Evolutionary conservation across 2,888 invertebrate genomes (phyloP).

Genomic region (Lordiphosa andalusiaca): DNA sequence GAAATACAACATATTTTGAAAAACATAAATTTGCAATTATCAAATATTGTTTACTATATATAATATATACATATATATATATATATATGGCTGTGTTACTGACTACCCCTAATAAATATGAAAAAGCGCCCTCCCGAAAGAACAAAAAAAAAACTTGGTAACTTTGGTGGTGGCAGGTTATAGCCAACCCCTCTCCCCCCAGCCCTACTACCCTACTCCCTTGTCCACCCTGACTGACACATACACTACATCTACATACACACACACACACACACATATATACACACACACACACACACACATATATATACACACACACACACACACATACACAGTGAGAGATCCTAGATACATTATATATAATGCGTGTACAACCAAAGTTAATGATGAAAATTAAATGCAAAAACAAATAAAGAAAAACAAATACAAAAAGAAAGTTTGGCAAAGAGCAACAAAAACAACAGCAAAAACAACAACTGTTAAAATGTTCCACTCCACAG

Average conservation of each 20-base stretch:
- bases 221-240: slow-evolving; percentile 18
- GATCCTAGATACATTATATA: slow-evolving; percentile 35
- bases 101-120: slow-evolving; percentile 52
- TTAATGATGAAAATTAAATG: slow-evolving; percentile 4
- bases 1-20: slow-evolving; percentile 79
- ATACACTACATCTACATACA: slow-evolving; percentile 2
- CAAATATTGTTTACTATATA: slow-evolving; percentile 5
- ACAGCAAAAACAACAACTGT: slow-evolving; percentile 2
- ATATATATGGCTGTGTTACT: slow-evolving; percentile 63
- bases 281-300: slow-evolving; percentile 11
- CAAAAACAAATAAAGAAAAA: not conserved
- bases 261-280: slow-evolving; percentile 6
- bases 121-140: slow-evolving; percentile 2
- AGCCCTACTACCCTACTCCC: not conserved
- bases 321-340: slow-evolving; percentile 11
- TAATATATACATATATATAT: slow-evolving; percentile 11
- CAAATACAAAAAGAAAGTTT: not conserved
- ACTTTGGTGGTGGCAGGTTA: slow-evolving; percentile 7
- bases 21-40: slow-evolving; percentile 68
- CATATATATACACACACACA: slow-evolving; percentile 2
- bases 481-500: not conserved
- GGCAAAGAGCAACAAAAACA: slow-evolving; percentile 3
- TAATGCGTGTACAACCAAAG: slow-evolving; percentile 77
- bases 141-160: slow-evolving; percentile 7
- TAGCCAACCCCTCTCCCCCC: not conserved